Evolutionary conservation across 2,888 invertebrate species (phyloP).

Genomic region (Cerceris rybyensis): DNA sequence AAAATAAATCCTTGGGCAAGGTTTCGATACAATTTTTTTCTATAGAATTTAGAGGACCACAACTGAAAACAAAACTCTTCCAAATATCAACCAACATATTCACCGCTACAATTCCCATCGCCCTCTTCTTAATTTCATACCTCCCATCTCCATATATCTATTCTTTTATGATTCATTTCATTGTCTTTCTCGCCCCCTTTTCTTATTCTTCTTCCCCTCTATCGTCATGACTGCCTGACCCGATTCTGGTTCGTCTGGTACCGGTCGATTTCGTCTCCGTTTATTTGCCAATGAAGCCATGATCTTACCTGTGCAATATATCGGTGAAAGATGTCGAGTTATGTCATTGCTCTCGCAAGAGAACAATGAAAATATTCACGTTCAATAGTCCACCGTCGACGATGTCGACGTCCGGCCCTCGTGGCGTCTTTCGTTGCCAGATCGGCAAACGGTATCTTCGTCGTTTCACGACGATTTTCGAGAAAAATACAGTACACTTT

Average conservation of each 20-base stretch:
- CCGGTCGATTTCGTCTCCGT: neutral
- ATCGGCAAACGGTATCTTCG: neutral
- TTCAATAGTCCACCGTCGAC: constrained; percentile 12
- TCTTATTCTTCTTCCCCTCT: neutral
- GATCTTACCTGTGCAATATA: constrained; percentile 15
- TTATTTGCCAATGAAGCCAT: constrained; percentile 3
- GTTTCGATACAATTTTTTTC: too few species aligned
- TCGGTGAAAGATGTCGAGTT: constrained; percentile 64
- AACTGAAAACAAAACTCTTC: too few species aligned
- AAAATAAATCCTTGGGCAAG: too few species aligned
- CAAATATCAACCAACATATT: too few species aligned
- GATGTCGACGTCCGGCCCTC: neutral
- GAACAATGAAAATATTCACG: constrained; percentile 32
- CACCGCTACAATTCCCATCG: too few species aligned
- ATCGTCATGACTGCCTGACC: neutral
- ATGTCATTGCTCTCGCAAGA: constrained; percentile 65
- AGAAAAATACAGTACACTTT: constrained; percentile 6
- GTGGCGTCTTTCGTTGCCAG: constrained; percentile 13
- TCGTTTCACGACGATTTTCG: neutral
- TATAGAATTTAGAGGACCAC: too few species aligned
- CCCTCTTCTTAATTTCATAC: too few species aligned
- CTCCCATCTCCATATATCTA: neutral
- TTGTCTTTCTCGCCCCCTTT: constrained; percentile 12
- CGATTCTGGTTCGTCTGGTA: neutral
- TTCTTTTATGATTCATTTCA: neutral